Base-by-base conservation (phyloP, 2,888 invertebrate genomes). In the Drosophila meridionalis region DNA sequence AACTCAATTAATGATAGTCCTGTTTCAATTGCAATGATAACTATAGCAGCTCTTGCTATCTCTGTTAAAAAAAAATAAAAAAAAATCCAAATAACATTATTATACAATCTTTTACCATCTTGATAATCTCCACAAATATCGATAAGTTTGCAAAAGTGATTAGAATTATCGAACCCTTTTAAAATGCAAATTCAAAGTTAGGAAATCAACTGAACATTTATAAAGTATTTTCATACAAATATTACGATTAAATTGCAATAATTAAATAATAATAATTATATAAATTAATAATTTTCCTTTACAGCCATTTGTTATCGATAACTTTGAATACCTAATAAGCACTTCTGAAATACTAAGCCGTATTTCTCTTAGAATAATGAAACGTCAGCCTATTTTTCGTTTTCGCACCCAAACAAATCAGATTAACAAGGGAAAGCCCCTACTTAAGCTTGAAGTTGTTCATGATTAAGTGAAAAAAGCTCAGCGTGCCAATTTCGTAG, bases 371-470 rank as follows among this genome's bases (percentile, higher is more conserved):
- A 30, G 12, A 48, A 30, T 30, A 32, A 32, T n/a, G 1, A 12
- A 32, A n/a, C 32, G 4, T 34, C 4, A 4, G n/a, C 11, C 32
- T 2, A 4, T n/a, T n/a, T 32, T 14, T 28, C 7, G 14, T 20
- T 34, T 5, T 1, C 34, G 1, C 36, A 8, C 11, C 20, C 52
- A 34, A 52, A 3, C 20, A 34, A 34, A n/a, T 32, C 34, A 53
- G 7, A 26, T 53, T 6, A 52, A 20, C 9, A 55, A 42, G n/a
- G 56, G 55, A 56, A 56, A n/a, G 40, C n/a, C 40, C 55, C 43
- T 14, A 9, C 14, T 26, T 30, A 6, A n/a, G 6, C 14, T 36
- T 9, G 40, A 45, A 30, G 30, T 45, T 40, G 20, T 48, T 32
- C 32, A 14, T 30, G 11, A 47, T 50, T 30, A 40, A 40, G 14